Base-by-base conservation (phyloP, 1,140 invertebrate genomes). In the Melipona quadrifasciata region DNA sequence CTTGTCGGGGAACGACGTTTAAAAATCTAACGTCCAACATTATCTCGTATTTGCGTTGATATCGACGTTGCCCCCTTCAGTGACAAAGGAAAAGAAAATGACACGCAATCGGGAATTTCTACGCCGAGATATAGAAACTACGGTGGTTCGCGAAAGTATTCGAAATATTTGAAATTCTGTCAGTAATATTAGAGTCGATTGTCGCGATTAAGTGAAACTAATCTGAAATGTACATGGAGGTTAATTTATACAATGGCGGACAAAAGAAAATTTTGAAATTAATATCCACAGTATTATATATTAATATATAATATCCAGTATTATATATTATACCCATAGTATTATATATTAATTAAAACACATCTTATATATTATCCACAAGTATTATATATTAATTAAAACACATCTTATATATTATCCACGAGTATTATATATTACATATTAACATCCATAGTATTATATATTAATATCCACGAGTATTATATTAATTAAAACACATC, bases 21-120 rank as follows among this genome's bases (percentile, higher is more conserved):
- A 55, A 55, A 57, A 39, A 75, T 31, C 31, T 2, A 51, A n/a
- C 21, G 21, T 21, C 47, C 19, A 53, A 8, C 61, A n/a, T 39
- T 82, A 57, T 76, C 64, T 82, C 14, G 21, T 57, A 4, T 47
- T 39, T 57, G 55, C 73, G 24, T 57, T 27, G 24, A 34, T 47
- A 39, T 39, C 39, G 58, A 53, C 61, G 47, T 78, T 78, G 19
- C 76, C 19, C 34, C 34, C 65, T 34, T 70, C 24, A 51, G 55
- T 65, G 19, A 14, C 21, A 31, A 24, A 24, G 65, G 65, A 70
- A 78, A 12, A 51, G 74, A 74, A 58, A 78, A 51, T 58, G 65
- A 58, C 34, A 58, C 80, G 31, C 31, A 57, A 47, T 21, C 31
- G 67, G 17, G 27, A 47, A 53, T 21, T 70, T 19, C 47, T 17